Conservation (phyloP, 2,113 vertebrate genomes). For the Pollimyrus isidori region DNA sequence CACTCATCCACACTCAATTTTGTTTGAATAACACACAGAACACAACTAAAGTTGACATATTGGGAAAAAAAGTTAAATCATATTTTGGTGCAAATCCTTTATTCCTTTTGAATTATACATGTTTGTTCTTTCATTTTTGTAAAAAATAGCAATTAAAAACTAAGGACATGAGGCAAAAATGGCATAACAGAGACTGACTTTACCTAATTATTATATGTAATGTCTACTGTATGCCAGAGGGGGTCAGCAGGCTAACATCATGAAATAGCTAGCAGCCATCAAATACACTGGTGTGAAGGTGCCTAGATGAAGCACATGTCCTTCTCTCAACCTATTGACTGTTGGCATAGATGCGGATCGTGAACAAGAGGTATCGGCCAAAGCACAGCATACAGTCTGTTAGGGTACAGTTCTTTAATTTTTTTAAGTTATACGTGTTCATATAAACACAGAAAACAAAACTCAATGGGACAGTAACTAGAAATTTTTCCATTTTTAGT, state of each 20-base stretch:
- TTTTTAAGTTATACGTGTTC: neutral
- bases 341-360: neutral
- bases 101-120: constrained; percentile 64
- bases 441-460: neutral
- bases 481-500: neutral
- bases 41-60: neutral
- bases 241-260: constrained; percentile 7
- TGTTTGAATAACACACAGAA: neutral
- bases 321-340: neutral
- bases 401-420: constrained; percentile 8
- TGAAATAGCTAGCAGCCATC: neutral
- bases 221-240: constrained; percentile 13
- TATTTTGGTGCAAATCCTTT: constrained; percentile 70
- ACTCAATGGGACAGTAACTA: constrained; percentile 4
- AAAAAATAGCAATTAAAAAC: constrained; percentile 50
- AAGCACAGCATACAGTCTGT: constrained; percentile 2
- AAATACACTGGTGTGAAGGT: neutral
- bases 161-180: constrained; percentile 35
- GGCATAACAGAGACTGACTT: constrained; percentile 21
- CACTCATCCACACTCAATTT: neutral
- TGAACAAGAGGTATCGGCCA: neutral
- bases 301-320: neutral
- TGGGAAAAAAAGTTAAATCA: constrained; percentile 22
- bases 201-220: neutral
- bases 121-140: constrained; percentile 64